A percentile compares a stretch with the other conserved stretches of the same genome.
These are phyloP conservation scores for Calameuta filiformis DNA, from an alignment of 2,888 invertebrate species.

Conservation along the genomic window DNA sequence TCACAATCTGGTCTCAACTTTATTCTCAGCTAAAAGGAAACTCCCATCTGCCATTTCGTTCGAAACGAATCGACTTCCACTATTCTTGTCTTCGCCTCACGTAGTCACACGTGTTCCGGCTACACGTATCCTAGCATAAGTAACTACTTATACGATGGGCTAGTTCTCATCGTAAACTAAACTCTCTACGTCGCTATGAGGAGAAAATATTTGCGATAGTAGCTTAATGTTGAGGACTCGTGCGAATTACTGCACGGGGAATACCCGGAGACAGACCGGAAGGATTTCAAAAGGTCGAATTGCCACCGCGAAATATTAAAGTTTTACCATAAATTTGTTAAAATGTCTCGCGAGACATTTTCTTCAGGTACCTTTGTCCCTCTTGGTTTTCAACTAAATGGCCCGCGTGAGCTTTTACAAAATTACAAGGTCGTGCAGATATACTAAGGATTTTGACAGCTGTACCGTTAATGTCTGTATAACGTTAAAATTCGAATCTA, in stretches of 20 bases:
- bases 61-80: not conserved
- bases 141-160: not conserved
- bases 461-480: not conserved
- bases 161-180: not conserved
- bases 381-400: constrained; percentile 10
- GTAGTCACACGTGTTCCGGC: not conserved
- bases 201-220: not conserved
- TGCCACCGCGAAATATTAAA: constrained; percentile 7
- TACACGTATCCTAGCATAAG: not conserved
- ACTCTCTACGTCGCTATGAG: not conserved
- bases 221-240: not conserved
- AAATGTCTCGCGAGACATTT: constrained; percentile 14
- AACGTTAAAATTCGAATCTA: not conserved
- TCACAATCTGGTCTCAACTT: not conserved
- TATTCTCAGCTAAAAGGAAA: not conserved
- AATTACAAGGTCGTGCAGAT: not conserved
- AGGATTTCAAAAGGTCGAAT: constrained; percentile 1
- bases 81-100: not conserved
- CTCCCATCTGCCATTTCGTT: not conserved
- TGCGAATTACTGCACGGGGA: constrained; percentile 14
- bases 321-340: constrained; percentile 22
- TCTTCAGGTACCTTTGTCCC: constrained; percentile 9
- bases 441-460: not conserved
- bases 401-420: not conserved
- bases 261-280: not conserved